Evolutionary conservation across 2,888 invertebrate species (phyloP).

Genomic region (Ischnura elegans): DNA sequence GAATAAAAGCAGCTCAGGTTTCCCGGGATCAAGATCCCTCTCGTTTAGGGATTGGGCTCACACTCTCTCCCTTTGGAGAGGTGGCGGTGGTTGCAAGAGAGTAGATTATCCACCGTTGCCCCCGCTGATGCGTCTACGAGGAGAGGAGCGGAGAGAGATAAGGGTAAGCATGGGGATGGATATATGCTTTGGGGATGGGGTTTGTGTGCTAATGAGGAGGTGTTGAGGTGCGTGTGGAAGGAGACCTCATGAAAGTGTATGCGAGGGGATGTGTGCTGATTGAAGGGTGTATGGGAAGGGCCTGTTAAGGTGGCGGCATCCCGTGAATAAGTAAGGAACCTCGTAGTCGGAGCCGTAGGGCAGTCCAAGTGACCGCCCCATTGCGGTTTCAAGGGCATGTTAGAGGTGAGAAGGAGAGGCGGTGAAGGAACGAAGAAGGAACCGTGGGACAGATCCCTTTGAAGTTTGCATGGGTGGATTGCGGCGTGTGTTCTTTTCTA

Average conservation of each 20-base stretch:
- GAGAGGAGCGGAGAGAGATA: background rate
- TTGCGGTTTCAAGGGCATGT: slow-evolving; percentile 33
- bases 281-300: background rate
- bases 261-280: background rate
- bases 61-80: background rate
- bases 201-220: background rate
- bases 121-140: background rate
- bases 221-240: background rate
- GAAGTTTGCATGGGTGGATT: no score
- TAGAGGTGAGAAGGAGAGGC: background rate
- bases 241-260: slow-evolving; percentile 20
- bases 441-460: background rate
- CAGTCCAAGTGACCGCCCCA: slow-evolving; percentile 22
- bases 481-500: no score
- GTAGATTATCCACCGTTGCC: background rate
- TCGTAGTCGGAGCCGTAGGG: background rate
- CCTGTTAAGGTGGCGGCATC: background rate
- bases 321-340: slow-evolving; percentile 54
- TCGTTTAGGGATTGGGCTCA: background rate
- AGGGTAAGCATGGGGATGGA: background rate
- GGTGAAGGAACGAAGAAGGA: background rate
- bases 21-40: background rate
- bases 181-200: background rate
- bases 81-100: background rate
- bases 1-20: background rate